These are phyloP conservation scores for Desoria tigrina DNA, from an alignment of 2,888 invertebrate genomes.

Conservation along the genomic window DNA sequence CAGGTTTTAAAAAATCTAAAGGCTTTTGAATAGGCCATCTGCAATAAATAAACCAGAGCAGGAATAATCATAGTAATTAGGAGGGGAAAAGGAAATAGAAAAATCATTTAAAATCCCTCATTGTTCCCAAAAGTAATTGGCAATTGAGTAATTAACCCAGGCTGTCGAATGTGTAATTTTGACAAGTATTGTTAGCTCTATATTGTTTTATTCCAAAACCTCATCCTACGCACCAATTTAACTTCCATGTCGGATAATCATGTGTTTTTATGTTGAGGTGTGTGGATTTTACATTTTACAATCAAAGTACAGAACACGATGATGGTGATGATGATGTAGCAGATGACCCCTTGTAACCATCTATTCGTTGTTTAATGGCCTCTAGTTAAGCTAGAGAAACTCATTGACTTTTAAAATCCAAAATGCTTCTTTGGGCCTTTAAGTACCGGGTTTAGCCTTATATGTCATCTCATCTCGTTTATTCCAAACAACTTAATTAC, in stretches of 20 bases:
- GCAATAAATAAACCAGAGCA: not conserved
- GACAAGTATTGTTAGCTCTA: constrained; percentile 10
- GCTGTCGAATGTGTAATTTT: constrained; percentile 5
- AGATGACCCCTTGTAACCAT: no score
- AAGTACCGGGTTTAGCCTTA: not conserved
- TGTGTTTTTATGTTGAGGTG: no score
- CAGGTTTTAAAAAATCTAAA: no score
- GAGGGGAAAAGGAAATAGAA: constrained; percentile 7
- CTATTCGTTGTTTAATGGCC: no score
- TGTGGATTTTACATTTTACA: no score
- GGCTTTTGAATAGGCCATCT: not conserved
- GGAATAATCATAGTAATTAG: no score
- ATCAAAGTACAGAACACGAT: no score
- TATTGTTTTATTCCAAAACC: constrained; percentile 13
- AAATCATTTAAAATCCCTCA: constrained; percentile 6
- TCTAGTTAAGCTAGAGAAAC: no score
- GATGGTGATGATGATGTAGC: no score
- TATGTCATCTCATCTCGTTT: constrained; percentile 13
- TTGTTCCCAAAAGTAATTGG: not conserved
- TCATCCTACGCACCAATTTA: constrained; percentile 12
- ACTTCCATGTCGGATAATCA: not conserved
- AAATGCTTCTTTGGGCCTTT: no score
- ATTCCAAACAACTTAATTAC: constrained; percentile 21
- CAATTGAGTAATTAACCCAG: constrained; percentile 9
- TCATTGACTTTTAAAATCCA: no score